Base-by-base conservation (phyloP, 1,140 invertebrate species). In the Platorchestia sp. region DNA sequence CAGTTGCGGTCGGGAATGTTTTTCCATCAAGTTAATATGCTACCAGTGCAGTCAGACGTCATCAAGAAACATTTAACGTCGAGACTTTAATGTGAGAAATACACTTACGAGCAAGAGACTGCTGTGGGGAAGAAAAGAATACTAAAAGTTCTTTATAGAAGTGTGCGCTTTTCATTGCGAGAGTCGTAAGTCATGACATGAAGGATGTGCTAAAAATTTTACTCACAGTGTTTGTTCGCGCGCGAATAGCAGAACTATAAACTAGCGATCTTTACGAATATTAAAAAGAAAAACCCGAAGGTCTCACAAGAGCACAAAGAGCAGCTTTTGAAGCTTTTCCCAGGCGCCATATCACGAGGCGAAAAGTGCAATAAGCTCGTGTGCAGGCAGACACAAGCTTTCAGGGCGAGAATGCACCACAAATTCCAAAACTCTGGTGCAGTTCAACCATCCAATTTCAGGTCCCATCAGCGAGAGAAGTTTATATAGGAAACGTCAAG, bases 401-500 rank as follows among this genome's bases (percentile, higher is more conserved):
- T 89, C 87, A 89, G 14, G 87, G 43, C 87, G 14, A 43, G 43
- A 42, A 89, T 89, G 43, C 43, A 89, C 5, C 87, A 89, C 87
- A 44, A 42, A 89, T 42, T 41, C 27, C 87, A 36, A 41, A 89
- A 89, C 27, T 89, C 87, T 41, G 36, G 41, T 42, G 87, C 87
- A 89, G 87, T 89, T 89, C 87, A 89, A 44, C 87, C 87, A 89
- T 89, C 87, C 87, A 89, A 89, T 89, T 89, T 89, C 87, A 16
- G 87, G 87, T 44, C 43, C 87, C 87, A 89, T 89, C 87, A 89
- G 87, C 87, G 41, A 89, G 41, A 41, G 41, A 89, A 89, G 87
- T 89, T 89, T 89, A 89, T 89, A 89, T 89, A 89, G 87, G 36
- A 89, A 89, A 89, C 87, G 87, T 89, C 87, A 89, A 89, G 87